Evolutionary conservation across 2,113 vertebrate genomes (phyloP).

Genomic region (Turdus rufiventris): DNA sequence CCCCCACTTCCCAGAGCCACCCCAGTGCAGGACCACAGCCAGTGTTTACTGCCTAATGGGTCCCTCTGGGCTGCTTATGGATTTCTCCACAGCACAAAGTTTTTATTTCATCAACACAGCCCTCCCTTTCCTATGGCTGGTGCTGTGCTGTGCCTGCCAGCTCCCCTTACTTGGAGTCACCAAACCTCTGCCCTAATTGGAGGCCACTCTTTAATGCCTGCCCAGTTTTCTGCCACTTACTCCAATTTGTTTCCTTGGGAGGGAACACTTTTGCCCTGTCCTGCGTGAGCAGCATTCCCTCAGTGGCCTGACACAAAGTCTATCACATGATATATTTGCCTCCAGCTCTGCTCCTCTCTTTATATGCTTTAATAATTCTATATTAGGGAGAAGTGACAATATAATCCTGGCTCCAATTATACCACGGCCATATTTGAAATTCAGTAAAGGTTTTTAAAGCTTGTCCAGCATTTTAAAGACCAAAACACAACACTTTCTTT

Average conservation of each 20-base stretch:
- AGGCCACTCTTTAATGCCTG: not conserved
- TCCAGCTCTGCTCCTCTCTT: constrained; percentile 4
- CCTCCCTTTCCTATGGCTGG: not conserved
- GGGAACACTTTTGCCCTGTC: not conserved
- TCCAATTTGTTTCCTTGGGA: not conserved
- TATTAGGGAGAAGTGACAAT: constrained; percentile 44
- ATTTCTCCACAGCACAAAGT: not conserved
- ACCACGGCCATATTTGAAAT: not conserved
- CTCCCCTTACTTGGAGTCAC: not conserved
- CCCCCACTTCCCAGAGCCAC: not conserved
- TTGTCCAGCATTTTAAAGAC: not conserved
- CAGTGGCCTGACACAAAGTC: constrained; percentile 40
- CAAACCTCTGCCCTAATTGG: not conserved
- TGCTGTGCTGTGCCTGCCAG: not conserved
- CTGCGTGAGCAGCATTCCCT: not conserved
- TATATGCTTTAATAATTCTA: constrained; percentile 39
- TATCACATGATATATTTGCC: constrained; percentile 22
- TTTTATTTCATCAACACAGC: not conserved
- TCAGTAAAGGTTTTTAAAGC: not conserved
- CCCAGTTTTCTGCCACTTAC: not conserved
- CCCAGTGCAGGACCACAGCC: not conserved
- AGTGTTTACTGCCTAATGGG: constrained; percentile 16
- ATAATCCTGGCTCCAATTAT: constrained; percentile 16
- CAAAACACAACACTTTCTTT: not conserved
- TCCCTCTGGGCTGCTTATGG: not conserved